Evolutionary conservation across 2,797 vertebrate genomes (phyloP).

Genomic region (Etheostoma nigrum): DNA sequence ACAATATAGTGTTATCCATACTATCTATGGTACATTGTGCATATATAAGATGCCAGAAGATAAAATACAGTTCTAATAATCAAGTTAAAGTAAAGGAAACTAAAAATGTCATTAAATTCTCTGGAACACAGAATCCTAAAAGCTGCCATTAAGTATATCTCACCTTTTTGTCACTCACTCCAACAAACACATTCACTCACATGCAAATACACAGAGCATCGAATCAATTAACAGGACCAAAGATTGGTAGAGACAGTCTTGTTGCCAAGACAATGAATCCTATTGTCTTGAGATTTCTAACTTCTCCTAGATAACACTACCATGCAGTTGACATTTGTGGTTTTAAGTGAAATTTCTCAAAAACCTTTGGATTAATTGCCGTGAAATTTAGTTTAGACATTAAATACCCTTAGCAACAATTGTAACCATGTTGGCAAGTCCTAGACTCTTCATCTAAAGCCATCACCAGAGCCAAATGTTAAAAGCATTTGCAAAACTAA

Average conservation of each 20-base stretch:
- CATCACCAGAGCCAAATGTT: background rate
- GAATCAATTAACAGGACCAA: constrained; percentile 9
- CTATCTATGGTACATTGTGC: background rate
- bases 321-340: background rate
- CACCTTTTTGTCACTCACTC: background rate
- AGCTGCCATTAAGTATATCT: constrained; percentile 29
- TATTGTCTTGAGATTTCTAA: background rate
- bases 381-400: background rate
- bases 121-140: background rate
- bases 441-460: background rate
- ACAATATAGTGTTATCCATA: background rate
- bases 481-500: background rate
- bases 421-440: background rate
- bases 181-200: constrained; percentile 1
- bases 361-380: background rate
- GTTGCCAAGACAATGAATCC: background rate
- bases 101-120: background rate
- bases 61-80: background rate
- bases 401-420: too few relatives aligned
- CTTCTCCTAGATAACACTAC: background rate
- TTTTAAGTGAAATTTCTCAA: background rate
- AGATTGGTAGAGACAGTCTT: background rate
- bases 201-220: constrained; percentile 5
- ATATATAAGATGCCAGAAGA: background rate
- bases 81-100: background rate